Evolutionary conservation across 2,113 vertebrate genomes (phyloP).

Genomic region (Anoplopoma fimbria): DNA sequence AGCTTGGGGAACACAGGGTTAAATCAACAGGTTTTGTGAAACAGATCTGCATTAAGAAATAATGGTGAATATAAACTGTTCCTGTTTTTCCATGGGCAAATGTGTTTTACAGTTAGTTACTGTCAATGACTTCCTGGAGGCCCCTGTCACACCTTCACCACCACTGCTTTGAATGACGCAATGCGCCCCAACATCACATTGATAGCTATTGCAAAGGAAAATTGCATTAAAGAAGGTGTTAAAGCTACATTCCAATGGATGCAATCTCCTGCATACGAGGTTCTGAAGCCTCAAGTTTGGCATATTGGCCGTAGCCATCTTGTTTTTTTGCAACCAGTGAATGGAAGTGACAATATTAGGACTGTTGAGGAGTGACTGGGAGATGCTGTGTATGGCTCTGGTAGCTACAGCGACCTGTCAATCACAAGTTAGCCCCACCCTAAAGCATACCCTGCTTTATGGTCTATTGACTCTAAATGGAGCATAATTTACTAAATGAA

Average conservation of each 20-base stretch:
- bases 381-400: too few species aligned
- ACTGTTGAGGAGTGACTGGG: too few species aligned
- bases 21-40: background rate
- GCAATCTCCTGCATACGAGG: background rate
- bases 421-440: too few species aligned
- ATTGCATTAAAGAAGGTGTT: background rate
- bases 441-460: too few species aligned
- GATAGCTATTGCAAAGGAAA: background rate
- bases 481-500: too few species aligned
- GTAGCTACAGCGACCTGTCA: too few species aligned
- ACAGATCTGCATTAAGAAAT: background rate
- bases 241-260: background rate
- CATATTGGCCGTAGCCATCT: too few species aligned
- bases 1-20: conserved; percentile 14
- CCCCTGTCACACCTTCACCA: background rate
- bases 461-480: too few species aligned
- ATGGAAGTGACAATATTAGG: too few species aligned
- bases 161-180: background rate
- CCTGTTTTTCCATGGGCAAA: background rate
- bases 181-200: background rate
- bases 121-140: background rate
- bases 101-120: background rate
- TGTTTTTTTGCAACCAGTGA: too few species aligned
- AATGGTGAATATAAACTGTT: background rate
- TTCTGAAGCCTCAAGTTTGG: too few species aligned